Base-by-base conservation (phyloP, 1,140 invertebrate genomes). In the Aporrectodea caliginosa region DNA sequence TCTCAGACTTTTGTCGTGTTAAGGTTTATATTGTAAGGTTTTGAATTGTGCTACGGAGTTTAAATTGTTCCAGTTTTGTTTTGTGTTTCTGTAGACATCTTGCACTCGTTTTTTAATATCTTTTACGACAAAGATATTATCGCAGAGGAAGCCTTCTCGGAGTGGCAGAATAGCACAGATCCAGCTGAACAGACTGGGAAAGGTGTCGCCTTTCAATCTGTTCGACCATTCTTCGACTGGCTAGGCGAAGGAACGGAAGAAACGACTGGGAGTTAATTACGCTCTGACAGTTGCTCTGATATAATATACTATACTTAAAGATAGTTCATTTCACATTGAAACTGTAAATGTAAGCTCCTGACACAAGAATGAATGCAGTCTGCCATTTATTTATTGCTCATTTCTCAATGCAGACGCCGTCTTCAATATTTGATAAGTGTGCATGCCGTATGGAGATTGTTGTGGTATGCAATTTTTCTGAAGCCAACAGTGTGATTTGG, bases 71-170 rank as follows among this genome's bases (percentile, higher is more conserved):
- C 22, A 58, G 6, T 12, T 58, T 12, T 58, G 43, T 58, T 58
- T 34, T 71, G 29, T 77, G 0, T n/a, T 78, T 29, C 82, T 84
- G 0, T 82, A 90, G 90, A 90, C 83, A 82, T 92, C 35, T 84
- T 92, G 68, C 82, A 87, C 2, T 83, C 86, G 78, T 89, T 91
- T 78, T 91, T 92, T 85, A 89, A 90, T 73, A 84, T 84, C 22
- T 84, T 92, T n/a, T 91, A 89, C 78, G 91, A 92, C 81, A 87
- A 90, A 80, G 90, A 90, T 81, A 84, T 92, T 73, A 90, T 92
- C 80, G 91, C 90, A 72, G 90, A 90, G 81, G 91, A 92, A 78
- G 89, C 90, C 73, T 92, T 92, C 82, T 84, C 90, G 58, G 85
- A 90, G 72, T 92, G 92, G 92, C 88, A 90, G 80, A 85, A 84